Conservation (phyloP, 1,140 invertebrate species). For the Zaprionus taronus region DNA sequence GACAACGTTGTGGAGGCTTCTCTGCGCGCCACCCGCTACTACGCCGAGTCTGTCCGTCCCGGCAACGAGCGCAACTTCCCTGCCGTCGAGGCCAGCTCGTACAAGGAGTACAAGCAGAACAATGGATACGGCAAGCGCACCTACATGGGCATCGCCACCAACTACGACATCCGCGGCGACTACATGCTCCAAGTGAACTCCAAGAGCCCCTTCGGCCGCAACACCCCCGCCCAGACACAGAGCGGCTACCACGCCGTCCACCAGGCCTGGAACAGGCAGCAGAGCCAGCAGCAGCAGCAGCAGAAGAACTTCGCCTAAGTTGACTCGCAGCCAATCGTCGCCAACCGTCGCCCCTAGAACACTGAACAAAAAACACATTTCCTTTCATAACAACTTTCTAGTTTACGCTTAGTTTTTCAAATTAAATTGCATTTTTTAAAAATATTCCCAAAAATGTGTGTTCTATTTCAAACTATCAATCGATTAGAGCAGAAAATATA, state of each 20-base stretch:
- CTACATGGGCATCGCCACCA: slow-evolving; percentile 79
- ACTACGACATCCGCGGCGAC: slow-evolving; percentile 71
- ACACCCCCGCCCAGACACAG: slow-evolving; percentile 70
- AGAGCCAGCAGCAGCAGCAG: slow-evolving; percentile 23
- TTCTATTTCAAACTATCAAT: not conserved
- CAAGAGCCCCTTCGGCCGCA: slow-evolving; percentile 81
- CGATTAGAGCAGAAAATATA: not conserved
- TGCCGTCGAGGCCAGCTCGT: slow-evolving; percentile 70
- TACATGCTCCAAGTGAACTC: slow-evolving; percentile 80
- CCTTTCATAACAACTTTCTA: slow-evolving; percentile 30
- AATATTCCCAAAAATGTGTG: not conserved
- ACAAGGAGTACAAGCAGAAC: slow-evolving; percentile 73
- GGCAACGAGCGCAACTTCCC: slow-evolving; percentile 81
- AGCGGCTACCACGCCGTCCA: slow-evolving; percentile 67
- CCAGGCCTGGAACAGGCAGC: slow-evolving; percentile 58
- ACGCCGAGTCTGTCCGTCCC: slow-evolving; percentile 86
- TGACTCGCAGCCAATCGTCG: not conserved
- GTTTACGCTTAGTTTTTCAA: slow-evolving; percentile 40
- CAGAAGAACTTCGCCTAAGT: slow-evolving; percentile 29
- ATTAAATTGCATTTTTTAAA: slow-evolving; percentile 36
- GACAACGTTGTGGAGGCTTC: slow-evolving; percentile 87
- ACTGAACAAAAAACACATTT: slow-evolving; percentile 26
- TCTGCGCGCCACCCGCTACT: slow-evolving; percentile 87
- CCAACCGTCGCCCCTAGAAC: not conserved
- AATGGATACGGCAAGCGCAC: slow-evolving; percentile 74